Base-by-base conservation (phyloP, 2,113 vertebrate genomes). In the Ivindomyrus marchei region DNA sequence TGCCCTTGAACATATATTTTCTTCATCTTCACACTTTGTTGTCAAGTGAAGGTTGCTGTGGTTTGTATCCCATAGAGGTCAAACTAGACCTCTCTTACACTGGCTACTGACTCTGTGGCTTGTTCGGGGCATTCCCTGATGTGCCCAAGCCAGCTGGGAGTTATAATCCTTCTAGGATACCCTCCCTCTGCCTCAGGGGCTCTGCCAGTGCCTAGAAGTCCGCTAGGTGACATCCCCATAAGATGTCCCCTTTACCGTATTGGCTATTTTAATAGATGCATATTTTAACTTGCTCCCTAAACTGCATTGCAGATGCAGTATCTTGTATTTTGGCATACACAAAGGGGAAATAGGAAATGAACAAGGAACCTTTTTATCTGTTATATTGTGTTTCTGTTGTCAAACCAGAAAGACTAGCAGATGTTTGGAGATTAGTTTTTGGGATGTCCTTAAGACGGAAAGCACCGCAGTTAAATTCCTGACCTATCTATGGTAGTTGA, bases 331-430 rank as follows among this genome's bases (percentile, higher is more conserved):
- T 70, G 27, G 10, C 9, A 70, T 70, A 13, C 3, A 27, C 13
- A 49, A 5, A 31, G 24, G 1, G n/a, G 47, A 49, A 49, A 85
- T 49, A 24, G 85, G 77, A 27, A 13, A 49, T 85, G 11, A 86
- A 86, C 13, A 6, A 56, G 31, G 85, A 6, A 2, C 50, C 27
- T 52, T 39, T 47, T 47, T 42, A 80, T 80, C 13, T 87, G 17
- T 88, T 1, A 10, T n/a, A 19, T 56, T 58, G 27, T 17, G 36
- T 58, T 47, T 77, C 47, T 49, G 47, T 49, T 49, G 70, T 49
- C 70, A 80, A 39, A 89, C 88, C 56, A 74, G 88, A 89, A 89
- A 39, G 31, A 56, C 74, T 19, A 53, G 88, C 31, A 36, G 36
- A 42, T 80, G 42, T 42, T 80, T 39, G 13, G 2, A 80, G 36